Percentiles rank a stretch among this genome's conserved stretches.
phyloP scores from a whole-genome alignment of 1,140 invertebrate genomes.

The Solenopsis invicta region DNA sequence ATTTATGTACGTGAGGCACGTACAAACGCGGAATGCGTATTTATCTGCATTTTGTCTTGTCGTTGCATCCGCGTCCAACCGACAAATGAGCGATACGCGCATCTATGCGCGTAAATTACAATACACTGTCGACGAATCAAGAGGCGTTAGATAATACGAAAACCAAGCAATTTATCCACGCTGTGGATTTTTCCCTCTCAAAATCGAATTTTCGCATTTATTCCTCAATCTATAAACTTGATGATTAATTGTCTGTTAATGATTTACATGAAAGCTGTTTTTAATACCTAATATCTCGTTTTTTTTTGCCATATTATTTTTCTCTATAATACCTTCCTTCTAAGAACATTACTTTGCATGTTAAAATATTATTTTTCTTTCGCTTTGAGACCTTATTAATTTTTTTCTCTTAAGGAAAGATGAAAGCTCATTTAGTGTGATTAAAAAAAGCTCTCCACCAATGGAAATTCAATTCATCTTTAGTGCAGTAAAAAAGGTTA shows the following conservation, averaged over 20 bases:
- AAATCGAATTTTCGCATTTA: background rate
- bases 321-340: background rate
- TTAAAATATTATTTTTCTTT: constrained; percentile 21
- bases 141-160: background rate
- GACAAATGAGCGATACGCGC: constrained; percentile 41
- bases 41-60: constrained; percentile 49
- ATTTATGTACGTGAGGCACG: constrained; percentile 38
- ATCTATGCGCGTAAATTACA: constrained; percentile 27
- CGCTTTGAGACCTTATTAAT: constrained; percentile 13
- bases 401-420: background rate
- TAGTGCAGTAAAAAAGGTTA: background rate
- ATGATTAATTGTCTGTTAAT: background rate
- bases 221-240: background rate
- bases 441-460: constrained; percentile 25
- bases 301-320: background rate
- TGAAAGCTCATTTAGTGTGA: constrained; percentile 35
- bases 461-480: constrained; percentile 18
- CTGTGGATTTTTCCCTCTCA: background rate
- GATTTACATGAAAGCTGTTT: background rate
- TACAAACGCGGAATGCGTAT: constrained; percentile 41
- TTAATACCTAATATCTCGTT: background rate
- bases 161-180: background rate
- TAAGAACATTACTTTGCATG: background rate
- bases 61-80: background rate
- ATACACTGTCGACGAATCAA: background rate